Evolutionary conservation across 2,797 vertebrate species (phyloP), one percentile per base, ranked within the genome.

Genomic region (Sternotherus odoratus): DNA sequence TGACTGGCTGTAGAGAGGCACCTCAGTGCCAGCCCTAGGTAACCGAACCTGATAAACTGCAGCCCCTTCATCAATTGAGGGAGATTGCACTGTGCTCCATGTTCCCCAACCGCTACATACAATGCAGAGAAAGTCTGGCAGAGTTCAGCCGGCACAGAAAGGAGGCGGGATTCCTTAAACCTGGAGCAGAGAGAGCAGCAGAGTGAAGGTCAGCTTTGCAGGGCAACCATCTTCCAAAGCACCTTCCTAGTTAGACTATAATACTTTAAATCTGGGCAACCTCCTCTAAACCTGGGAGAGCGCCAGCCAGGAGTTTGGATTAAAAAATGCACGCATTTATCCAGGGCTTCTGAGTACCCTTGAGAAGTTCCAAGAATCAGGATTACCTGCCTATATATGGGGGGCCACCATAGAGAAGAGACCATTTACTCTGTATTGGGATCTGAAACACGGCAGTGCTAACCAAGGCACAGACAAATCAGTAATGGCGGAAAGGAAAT

Each of bases 401-500:
- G 26, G 90, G 81, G 72, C 12, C 43, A 66, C 43, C 16, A 49
- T 51, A n/a, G n/a, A 77, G 16, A 33, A 36, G 33, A 66, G 60
- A 36, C 60, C 26, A 57, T 63, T 86, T 72, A 54, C 56, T 50
- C 28, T 39, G 33, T 82, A 12, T 57, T 93, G 83, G 36, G 39
- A 86, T 66, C 79, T 36, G 43, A 92, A 24, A 83, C 57, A 51
- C 0, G 21, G 17, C 19, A 5, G 17, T 24, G 21, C 10, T 69
- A 39, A 21, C 5, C 66, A 36, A 39, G 19, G 8, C 66, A 36
- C 10, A 23, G 66, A 39, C 85, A 21, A 57, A 69, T 78, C 28
- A 66, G 46, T 75, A 87, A 91, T 11, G 51, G 80, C 7, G 69
- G 85, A 80, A 95, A 94, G 85, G 95, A 92, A 87, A 69, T 75